Percentiles rank a stretch among this genome's conserved stretches.
Evolutionary conservation across 2,113 vertebrate species (phyloP).

Genomic region (Tragulus kanchil): DNA sequence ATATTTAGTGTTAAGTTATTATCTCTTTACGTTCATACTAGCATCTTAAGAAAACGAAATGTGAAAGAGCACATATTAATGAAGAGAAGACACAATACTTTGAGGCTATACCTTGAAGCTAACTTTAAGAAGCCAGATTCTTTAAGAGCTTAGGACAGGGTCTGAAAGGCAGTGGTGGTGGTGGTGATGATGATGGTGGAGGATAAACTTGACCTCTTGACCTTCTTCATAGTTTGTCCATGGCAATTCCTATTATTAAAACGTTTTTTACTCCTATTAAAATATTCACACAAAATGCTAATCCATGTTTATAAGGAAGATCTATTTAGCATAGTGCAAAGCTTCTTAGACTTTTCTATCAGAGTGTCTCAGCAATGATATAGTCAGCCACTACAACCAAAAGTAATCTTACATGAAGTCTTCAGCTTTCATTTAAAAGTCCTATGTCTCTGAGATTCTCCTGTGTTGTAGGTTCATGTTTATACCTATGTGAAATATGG

Average conservation of each 20-base stretch:
- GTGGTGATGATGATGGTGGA: background rate
- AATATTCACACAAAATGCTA: background rate
- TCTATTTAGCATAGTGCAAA: background rate
- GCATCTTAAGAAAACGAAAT: background rate
- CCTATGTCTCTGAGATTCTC: background rate
- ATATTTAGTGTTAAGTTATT: background rate
- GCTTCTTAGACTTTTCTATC: constrained; percentile 19
- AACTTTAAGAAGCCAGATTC: background rate
- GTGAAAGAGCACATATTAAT: background rate
- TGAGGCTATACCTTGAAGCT: background rate
- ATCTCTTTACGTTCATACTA: background rate
- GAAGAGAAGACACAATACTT: background rate
- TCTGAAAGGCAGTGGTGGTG: background rate
- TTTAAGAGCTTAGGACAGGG: background rate
- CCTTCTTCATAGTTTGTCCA: background rate
- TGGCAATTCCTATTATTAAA: background rate
- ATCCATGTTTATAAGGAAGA: background rate
- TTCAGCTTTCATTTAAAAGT: constrained; percentile 5
- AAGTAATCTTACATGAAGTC: background rate
- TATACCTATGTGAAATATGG: background rate
- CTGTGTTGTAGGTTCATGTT: background rate
- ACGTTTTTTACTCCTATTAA: background rate
- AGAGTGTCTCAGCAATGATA: background rate
- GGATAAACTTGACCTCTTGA: background rate
- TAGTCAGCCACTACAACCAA: background rate